Evolutionary conservation across 2,113 vertebrate species (phyloP).

Genomic region (Cheilinus undulatus): DNA sequence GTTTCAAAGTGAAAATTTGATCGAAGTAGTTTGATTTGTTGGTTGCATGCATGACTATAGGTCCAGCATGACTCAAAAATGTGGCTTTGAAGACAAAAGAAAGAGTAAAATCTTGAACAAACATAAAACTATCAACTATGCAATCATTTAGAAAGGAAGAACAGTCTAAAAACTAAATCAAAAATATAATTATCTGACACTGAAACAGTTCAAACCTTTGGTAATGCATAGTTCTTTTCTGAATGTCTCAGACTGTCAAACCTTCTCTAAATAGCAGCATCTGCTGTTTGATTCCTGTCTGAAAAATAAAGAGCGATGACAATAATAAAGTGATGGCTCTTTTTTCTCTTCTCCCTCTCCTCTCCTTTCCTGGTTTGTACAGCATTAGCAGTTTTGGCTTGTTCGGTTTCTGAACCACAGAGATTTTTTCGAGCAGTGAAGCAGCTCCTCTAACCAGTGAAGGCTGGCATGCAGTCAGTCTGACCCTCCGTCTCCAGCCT

Average conservation of each 20-base stretch:
- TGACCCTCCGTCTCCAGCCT: not conserved
- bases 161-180: constrained; percentile 28
- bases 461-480: constrained; percentile 1
- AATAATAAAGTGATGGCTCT: constrained; percentile 71
- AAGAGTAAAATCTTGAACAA: constrained; percentile 1
- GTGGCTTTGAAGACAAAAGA: constrained; percentile 3
- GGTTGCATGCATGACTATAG: not conserved
- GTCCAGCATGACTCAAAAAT: constrained; percentile 14
- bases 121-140: constrained; percentile 6
- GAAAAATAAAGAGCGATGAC: constrained; percentile 62
- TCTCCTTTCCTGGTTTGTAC: constrained; percentile 54
- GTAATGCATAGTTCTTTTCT: constrained; percentile 85
- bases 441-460: constrained; percentile 15
- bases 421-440: constrained; percentile 34
- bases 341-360: constrained; percentile 20
- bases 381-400: constrained; percentile 68
- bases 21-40: constrained; percentile 13
- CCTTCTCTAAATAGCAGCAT: constrained; percentile 15
- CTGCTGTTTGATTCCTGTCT: constrained; percentile 20
- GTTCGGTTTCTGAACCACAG: constrained; percentile 58
- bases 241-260: constrained; percentile 27
- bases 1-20: constrained; percentile 11
- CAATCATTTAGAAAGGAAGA: constrained; percentile 5
- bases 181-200: constrained; percentile 36
- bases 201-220: constrained; percentile 81